Conservation (phyloP, 2,113 vertebrate genomes). For the Lagopus muta region DNA sequence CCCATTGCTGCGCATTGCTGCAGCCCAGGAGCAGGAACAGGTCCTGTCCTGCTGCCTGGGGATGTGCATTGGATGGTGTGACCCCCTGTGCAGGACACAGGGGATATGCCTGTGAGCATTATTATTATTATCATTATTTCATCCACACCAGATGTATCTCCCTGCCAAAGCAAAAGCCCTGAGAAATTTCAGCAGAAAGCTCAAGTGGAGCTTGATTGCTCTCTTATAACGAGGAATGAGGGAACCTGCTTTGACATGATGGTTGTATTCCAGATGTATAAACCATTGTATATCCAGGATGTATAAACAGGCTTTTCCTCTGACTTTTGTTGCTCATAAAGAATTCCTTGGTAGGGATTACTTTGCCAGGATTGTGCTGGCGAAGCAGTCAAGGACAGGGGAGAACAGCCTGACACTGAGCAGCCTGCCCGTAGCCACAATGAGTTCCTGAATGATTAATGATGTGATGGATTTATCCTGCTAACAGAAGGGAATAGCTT, state of each 20-base stretch:
- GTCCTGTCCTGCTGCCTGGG: background rate
- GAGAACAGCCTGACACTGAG: background rate
- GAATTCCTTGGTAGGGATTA: background rate
- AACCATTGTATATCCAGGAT: background rate
- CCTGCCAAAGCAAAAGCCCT: background rate
- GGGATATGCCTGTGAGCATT: background rate
- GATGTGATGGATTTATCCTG: background rate
- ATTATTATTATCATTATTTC: background rate
- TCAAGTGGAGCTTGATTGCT: background rate
- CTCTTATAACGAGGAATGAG: background rate
- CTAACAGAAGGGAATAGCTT: background rate
- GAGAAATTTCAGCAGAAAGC: background rate
- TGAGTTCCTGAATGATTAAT: slow-evolving; percentile 9
- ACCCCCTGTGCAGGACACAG: background rate
- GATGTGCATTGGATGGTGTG: background rate
- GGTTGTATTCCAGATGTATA: background rate
- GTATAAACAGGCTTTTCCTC: background rate
- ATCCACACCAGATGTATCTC: background rate
- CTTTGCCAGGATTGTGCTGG: background rate
- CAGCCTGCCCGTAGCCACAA: background rate
- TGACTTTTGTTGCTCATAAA: background rate
- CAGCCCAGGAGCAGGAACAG: background rate
- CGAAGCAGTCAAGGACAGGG: background rate
- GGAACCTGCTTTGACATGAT: background rate
- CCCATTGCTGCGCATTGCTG: background rate